A percentile compares a stretch with the other conserved stretches of the same genome.
These are phyloP conservation scores for Melieria picta DNA, from an alignment of 2,888 invertebrate species.

Conservation along the genomic window DNA sequence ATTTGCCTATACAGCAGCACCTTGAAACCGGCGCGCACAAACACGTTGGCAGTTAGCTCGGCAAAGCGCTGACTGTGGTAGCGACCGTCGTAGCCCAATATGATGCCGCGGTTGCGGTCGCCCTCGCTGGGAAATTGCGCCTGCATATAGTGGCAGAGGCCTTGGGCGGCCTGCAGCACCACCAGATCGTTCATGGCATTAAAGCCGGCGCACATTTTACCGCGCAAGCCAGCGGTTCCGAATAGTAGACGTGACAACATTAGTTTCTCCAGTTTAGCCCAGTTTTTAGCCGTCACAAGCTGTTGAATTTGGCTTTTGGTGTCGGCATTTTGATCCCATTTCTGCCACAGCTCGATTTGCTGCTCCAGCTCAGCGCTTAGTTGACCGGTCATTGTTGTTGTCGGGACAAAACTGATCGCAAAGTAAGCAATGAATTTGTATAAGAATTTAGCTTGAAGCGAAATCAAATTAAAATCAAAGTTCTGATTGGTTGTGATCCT, in stretches of 20 bases:
- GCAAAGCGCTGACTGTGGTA: conserved; percentile 87
- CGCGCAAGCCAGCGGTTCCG: conserved; percentile 94
- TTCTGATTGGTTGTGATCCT: too few relatives aligned
- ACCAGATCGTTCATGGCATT: conserved; percentile 96
- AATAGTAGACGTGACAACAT: conserved; percentile 81
- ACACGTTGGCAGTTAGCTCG: conserved; percentile 85
- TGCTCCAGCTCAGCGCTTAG: too few relatives aligned
- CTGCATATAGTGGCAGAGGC: conserved; percentile 80
- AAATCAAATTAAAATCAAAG: too few relatives aligned
- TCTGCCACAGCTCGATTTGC: conserved; percentile 75
- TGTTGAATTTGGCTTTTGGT: conserved; percentile 73
- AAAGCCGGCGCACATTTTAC: conserved; percentile 93
- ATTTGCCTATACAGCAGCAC: conserved; percentile 84
- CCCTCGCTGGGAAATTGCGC: conserved; percentile 69
- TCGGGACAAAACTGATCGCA: too few relatives aligned
- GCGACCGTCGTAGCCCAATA: conserved; percentile 93
- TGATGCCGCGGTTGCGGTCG: conserved; percentile 75
- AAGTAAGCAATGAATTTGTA: too few relatives aligned
- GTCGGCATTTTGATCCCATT: conserved; percentile 78
- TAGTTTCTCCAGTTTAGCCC: conserved; percentile 69
- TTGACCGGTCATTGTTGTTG: too few relatives aligned
- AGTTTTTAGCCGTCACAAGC: conserved; percentile 70
- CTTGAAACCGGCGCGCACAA: conserved; percentile 77
- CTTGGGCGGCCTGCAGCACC: conserved; percentile 94
- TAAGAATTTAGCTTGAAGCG: too few relatives aligned